A percentile compares a stretch with the other conserved stretches of the same genome.
These are phyloP conservation scores for Drosophila leontia DNA, from an alignment of 1,140 invertebrate genomes.

Conservation along the genomic window DNA sequence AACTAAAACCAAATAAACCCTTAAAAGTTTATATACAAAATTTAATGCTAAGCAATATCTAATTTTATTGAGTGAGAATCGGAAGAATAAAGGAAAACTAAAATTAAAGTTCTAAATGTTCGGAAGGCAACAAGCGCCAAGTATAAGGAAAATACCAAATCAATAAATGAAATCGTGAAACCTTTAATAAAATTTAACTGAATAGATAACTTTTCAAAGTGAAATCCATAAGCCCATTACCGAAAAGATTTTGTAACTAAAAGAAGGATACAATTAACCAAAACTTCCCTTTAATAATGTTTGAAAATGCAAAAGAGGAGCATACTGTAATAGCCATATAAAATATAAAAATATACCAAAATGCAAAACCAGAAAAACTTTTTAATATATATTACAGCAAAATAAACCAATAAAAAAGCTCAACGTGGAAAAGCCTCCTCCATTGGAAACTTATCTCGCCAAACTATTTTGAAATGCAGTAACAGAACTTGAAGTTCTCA, in stretches of 20 bases:
- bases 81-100: slow-evolving; percentile 25
- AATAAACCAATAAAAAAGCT: slow-evolving; percentile 17
- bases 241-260: slow-evolving; percentile 65
- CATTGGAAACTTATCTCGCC: slow-evolving; percentile 45
- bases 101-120: slow-evolving; percentile 17
- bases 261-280: slow-evolving; percentile 2
- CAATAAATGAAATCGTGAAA: slow-evolving; percentile 23
- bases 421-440: slow-evolving; percentile 58
- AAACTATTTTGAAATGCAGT: slow-evolving; percentile 23
- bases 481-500: slow-evolving; percentile 29
- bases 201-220: slow-evolving; percentile 10
- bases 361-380: slow-evolving; percentile 29
- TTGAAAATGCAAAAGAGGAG: slow-evolving; percentile 3
- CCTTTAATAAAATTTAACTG: slow-evolving; percentile 10
- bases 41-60: slow-evolving; percentile 75
- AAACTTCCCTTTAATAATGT: slow-evolving; percentile 22
- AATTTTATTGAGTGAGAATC: slow-evolving; percentile 69
- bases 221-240: slow-evolving; percentile 37
- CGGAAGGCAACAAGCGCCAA: slow-evolving; percentile 20
- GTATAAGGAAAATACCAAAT: slow-evolving; percentile 3
- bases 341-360: slow-evolving; percentile 9
- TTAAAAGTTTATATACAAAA: slow-evolving; percentile 30
- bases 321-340: slow-evolving; percentile 53
- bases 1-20: slow-evolving; percentile 48
- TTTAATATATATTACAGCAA: slow-evolving; percentile 61